Evolutionary conservation across 2,113 vertebrate genomes (phyloP).

Genomic region (Amblyornis subalaris): DNA sequence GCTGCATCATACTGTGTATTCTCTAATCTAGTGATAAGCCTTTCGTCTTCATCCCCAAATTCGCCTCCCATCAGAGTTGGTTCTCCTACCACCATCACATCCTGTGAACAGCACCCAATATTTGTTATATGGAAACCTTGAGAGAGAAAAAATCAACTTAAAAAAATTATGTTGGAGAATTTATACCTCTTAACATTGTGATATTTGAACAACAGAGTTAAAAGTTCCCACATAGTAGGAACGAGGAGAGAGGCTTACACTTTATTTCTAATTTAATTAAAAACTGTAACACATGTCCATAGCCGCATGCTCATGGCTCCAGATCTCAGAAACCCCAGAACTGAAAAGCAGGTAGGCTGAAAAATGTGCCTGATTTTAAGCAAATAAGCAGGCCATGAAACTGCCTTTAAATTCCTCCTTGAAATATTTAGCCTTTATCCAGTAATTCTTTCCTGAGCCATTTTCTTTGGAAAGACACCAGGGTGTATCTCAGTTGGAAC

Average conservation of each 20-base stretch:
- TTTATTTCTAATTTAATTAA: conserved; percentile 45
- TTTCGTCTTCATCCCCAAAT: conserved; percentile 98
- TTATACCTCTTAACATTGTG: conserved; percentile 48
- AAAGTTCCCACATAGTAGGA: conserved; percentile 35
- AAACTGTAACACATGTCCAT: conserved; percentile 30
- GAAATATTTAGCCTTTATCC: conserved; percentile 8
- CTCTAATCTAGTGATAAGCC: conserved; percentile 99
- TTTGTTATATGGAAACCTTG: conserved; percentile 80
- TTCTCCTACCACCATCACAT: conserved; percentile 99
- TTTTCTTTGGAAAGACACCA: conserved; percentile 20
- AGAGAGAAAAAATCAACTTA: conserved; percentile 76
- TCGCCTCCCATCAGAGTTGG: conserved; percentile 98
- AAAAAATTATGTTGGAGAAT: conserved; percentile 69
- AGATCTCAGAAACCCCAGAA: conserved; percentile 61
- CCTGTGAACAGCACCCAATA: conserved; percentile 86
- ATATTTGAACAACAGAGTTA: conserved; percentile 42
- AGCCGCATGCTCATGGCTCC: conserved; percentile 52
- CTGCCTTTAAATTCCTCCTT: conserved; percentile 24
- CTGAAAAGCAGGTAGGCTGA: conserved; percentile 62
- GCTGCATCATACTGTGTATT: conserved; percentile 98
- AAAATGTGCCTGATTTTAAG: conserved; percentile 38
- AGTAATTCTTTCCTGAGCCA: conserved; percentile 13
- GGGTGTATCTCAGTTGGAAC: not conserved
- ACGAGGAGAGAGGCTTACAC: conserved; percentile 30
- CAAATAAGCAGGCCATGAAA: conserved; percentile 49